These are phyloP conservation scores for Drosophila leonis DNA, from an alignment of 2,888 invertebrate species.

Conservation along the genomic window DNA sequence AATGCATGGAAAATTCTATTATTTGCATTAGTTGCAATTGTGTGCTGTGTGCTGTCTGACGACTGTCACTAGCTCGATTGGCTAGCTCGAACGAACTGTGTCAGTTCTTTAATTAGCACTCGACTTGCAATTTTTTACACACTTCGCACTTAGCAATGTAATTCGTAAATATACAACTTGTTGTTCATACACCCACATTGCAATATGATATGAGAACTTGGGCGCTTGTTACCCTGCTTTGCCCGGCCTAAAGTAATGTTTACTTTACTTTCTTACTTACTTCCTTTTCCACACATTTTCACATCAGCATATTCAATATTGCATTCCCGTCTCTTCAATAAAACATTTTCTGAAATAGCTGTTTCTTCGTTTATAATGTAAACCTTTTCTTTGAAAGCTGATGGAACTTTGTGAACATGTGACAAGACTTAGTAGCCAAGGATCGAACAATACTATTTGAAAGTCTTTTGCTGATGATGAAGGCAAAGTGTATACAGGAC, in stretches of 20 bases:
- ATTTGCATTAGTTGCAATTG: constrained; percentile 64
- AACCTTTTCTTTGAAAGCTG: background rate
- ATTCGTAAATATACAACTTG: constrained; percentile 5
- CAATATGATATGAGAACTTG: background rate
- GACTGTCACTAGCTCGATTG: constrained; percentile 28
- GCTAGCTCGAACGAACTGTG: constrained; percentile 36
- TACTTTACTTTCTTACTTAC: background rate
- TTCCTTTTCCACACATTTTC: background rate
- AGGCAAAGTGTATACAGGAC: background rate
- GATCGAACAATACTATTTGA: background rate
- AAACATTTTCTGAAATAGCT: background rate
- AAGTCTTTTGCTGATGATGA: background rate
- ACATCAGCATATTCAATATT: background rate
- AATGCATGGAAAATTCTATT: constrained; percentile 51
- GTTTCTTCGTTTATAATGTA: background rate
- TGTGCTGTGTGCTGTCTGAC: constrained; percentile 32
- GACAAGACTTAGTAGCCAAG: background rate
- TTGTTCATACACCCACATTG: background rate
- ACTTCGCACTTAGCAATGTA: constrained; percentile 16
- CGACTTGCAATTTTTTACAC: constrained; percentile 38
- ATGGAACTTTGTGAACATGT: background rate
- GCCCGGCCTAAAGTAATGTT: background rate
- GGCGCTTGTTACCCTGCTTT: background rate
- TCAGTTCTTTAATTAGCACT: constrained; percentile 68
- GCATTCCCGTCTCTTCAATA: background rate